Percentiles rank a stretch among this genome's conserved stretches.
phyloP scores from a whole-genome alignment of 1,140 invertebrate genomes.

The Panulirus ornatus region DNA sequence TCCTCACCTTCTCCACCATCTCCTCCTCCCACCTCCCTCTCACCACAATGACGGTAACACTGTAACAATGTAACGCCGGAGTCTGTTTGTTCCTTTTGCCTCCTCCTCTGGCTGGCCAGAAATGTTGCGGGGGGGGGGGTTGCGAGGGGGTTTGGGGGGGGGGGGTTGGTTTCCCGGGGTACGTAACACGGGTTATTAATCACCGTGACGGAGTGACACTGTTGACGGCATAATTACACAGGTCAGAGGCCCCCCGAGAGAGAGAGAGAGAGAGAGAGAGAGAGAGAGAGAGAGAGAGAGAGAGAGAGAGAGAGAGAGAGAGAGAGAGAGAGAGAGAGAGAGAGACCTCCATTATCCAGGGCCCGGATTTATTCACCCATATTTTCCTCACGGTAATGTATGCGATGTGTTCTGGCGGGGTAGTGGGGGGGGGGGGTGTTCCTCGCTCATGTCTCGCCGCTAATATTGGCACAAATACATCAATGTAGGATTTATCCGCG shows the following conservation, averaged over 20 bases:
- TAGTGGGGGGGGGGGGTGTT: too few relatives aligned
- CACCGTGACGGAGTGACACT: constrained; percentile 29
- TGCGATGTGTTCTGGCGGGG: too few relatives aligned
- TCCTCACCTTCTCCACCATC: neutral
- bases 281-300: neutral
- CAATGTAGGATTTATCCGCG: too few relatives aligned
- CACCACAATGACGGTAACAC: neutral
- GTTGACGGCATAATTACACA: constrained; percentile 29
- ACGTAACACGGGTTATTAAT: constrained; percentile 40
- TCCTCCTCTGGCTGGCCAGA: constrained; percentile 30
- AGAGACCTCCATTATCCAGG: too few relatives aligned
- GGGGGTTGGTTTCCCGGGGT: neutral
- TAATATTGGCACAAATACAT: too few relatives aligned
- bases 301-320: neutral
- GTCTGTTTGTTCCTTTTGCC: constrained; percentile 34
- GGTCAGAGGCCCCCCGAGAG: neutral
- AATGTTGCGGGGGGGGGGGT: constrained; percentile 34
- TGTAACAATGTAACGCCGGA: constrained; percentile 45
- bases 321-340: neutral
- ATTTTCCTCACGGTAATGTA: too few relatives aligned
- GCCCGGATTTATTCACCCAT: too few relatives aligned
- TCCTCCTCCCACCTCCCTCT: neutral
- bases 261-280: too few relatives aligned
- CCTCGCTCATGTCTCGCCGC: too few relatives aligned
- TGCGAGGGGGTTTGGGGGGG: constrained; percentile 17